These are phyloP conservation scores for Sesamia nonagrioides DNA, from an alignment of 1,140 invertebrate genomes.

Conservation along the genomic window DNA sequence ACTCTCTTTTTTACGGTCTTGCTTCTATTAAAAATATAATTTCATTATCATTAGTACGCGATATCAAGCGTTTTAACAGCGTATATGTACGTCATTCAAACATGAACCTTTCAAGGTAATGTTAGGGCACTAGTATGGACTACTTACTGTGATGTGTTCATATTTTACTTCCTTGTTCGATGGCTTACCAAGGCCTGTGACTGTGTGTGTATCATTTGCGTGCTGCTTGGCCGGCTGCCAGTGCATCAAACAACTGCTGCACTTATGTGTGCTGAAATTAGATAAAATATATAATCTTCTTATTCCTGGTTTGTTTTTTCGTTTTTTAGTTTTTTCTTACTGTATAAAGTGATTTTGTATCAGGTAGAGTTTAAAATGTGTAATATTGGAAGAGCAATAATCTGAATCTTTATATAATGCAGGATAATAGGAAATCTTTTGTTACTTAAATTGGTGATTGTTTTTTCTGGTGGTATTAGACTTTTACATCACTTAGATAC, in stretches of 20 bases:
- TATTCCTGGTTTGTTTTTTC: constrained; percentile 62
- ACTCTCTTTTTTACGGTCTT: background rate
- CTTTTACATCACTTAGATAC: background rate
- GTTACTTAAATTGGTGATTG: constrained; percentile 56
- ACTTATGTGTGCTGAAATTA: constrained; percentile 48
- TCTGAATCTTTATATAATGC: constrained; percentile 7
- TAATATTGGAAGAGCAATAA: constrained; percentile 9
- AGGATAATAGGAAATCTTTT: background rate
- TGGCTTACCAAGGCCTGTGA: constrained; percentile 49
- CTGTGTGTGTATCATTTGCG: constrained; percentile 58
- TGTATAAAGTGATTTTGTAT: no score
- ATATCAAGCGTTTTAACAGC: constrained; percentile 55
- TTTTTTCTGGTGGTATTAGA: background rate
- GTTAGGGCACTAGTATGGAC: constrained; percentile 62
- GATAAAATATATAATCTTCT: constrained; percentile 55
- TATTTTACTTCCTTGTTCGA: constrained; percentile 62
- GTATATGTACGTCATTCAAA: constrained; percentile 58
- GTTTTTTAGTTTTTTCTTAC: constrained; percentile 65
- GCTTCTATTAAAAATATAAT: constrained; percentile 32
- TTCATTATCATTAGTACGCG: constrained; percentile 62
- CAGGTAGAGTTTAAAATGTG: background rate
- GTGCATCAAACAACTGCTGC: constrained; percentile 64
- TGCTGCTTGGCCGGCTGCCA: constrained; percentile 74
- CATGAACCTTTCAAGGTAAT: constrained; percentile 70
- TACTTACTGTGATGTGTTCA: constrained; percentile 54